Evolutionary conservation across 2,797 vertebrate species (phyloP).

Genomic region (Hippoglossus hippoglossus): DNA sequence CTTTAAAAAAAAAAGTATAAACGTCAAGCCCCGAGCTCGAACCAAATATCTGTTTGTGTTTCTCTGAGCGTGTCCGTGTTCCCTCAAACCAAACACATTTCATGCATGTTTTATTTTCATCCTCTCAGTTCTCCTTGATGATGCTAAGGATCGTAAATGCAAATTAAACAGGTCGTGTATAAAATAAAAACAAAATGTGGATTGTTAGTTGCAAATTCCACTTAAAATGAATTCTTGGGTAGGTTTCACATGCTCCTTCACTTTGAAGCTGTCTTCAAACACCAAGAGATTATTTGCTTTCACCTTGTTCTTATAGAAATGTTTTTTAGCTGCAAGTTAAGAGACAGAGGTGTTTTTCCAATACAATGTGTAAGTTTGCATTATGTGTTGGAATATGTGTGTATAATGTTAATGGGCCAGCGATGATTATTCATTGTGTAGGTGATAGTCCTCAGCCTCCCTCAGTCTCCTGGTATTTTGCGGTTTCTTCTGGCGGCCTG

Average conservation of each 20-base stretch:
- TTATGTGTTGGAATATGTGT: conserved; percentile 1
- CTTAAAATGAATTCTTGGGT: conserved; percentile 40
- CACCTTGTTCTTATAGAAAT: conserved; percentile 56
- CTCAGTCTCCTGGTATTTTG: conserved; percentile 41
- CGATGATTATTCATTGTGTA: conserved; percentile 68
- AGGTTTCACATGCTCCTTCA: conserved; percentile 16
- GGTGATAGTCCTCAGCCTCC: conserved; percentile 51
- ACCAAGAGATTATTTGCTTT: conserved; percentile 62
- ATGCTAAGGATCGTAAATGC: conserved; percentile 19
- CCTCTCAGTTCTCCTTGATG: conserved; percentile 7
- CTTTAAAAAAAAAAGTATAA: neutral
- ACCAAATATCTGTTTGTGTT: conserved; percentile 7
- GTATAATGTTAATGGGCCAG: conserved; percentile 26
- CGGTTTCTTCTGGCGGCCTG: conserved; percentile 49
- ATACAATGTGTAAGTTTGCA: conserved; percentile 18
- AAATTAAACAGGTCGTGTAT: conserved; percentile 28
- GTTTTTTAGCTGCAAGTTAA: conserved; percentile 41
- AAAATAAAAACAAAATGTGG: conserved; percentile 30
- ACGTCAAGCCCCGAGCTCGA: neutral
- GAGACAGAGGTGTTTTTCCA: conserved; percentile 24
- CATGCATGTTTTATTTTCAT: conserved; percentile 25
- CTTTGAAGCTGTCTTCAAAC: conserved; percentile 76
- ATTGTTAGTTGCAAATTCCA: conserved; percentile 49
- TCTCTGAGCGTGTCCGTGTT: conserved; percentile 1
- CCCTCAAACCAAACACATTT: conserved; percentile 22